These are phyloP conservation scores for Oreochromis spilurus DNA, from an alignment of 2,113 vertebrate species.

Conservation along the genomic window DNA sequence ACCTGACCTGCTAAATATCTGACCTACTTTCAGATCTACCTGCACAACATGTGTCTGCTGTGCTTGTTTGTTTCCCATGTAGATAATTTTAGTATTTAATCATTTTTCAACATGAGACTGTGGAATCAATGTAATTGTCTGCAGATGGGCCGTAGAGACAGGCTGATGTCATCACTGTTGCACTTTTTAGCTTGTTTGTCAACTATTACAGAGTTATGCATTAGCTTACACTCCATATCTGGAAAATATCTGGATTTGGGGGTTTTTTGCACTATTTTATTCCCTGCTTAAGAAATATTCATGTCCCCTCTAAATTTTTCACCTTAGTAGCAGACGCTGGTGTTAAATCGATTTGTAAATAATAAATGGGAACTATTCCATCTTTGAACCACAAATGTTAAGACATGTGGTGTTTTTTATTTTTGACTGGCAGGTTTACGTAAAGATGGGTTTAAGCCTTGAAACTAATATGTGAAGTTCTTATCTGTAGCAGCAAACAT, in stretches of 20 bases:
- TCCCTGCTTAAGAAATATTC: background rate
- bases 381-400: background rate
- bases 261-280: fast-evolving
- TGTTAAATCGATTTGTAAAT: background rate
- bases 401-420: background rate
- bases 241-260: background rate
- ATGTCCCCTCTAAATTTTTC: fast-evolving
- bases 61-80: background rate
- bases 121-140: background rate
- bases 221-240: background rate
- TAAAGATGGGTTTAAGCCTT: background rate
- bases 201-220: background rate
- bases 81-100: background rate
- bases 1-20: background rate
- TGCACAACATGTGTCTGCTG: background rate
- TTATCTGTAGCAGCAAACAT: slow-evolving; percentile 27
- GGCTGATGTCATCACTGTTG: background rate
- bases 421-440: slow-evolving; percentile 7
- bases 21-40: background rate
- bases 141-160: background rate
- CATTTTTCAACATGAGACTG: background rate
- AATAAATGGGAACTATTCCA: background rate
- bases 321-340: background rate
- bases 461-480: background rate
- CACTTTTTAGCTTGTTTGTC: background rate